These are phyloP conservation scores for Myrmophylax atrothorax DNA, from an alignment of 2,113 vertebrate species.

Conservation along the genomic window DNA sequence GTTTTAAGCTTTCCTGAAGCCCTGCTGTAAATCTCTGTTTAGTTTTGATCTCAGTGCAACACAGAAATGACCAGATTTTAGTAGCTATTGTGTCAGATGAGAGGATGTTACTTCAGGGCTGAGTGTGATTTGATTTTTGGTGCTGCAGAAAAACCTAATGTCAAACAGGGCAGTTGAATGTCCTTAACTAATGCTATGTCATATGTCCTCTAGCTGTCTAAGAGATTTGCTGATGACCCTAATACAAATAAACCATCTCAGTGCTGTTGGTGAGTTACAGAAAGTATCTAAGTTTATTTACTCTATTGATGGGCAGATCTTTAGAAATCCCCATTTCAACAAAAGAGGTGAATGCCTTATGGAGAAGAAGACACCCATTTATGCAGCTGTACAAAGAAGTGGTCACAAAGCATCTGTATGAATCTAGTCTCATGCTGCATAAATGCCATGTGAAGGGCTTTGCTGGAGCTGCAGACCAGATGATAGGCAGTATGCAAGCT, in stretches of 20 bases:
- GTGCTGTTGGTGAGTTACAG: background rate
- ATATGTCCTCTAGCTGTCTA: background rate
- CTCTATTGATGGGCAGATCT: background rate
- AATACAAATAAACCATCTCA: slow-evolving; percentile 4
- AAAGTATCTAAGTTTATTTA: slow-evolving; percentile 12
- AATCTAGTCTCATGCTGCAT: background rate
- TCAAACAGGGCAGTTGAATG: background rate
- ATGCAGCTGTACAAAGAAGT: background rate
- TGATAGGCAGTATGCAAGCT: background rate
- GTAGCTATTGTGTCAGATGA: background rate
- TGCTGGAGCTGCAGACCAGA: background rate
- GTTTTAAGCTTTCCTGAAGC: background rate
- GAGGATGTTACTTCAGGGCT: background rate
- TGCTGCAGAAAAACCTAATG: background rate
- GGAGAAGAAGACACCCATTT: background rate
- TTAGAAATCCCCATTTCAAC: background rate
- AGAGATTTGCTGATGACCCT: background rate
- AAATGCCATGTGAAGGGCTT: background rate
- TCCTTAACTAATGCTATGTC: background rate
- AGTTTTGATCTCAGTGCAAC: background rate
- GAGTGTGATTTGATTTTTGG: background rate
- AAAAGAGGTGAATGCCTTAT: background rate
- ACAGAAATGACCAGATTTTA: background rate
- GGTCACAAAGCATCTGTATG: background rate
- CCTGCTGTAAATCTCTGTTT: background rate